These are phyloP conservation scores for Morone chrysops DNA, from an alignment of 2,113 vertebrate species.

Conservation along the genomic window DNA sequence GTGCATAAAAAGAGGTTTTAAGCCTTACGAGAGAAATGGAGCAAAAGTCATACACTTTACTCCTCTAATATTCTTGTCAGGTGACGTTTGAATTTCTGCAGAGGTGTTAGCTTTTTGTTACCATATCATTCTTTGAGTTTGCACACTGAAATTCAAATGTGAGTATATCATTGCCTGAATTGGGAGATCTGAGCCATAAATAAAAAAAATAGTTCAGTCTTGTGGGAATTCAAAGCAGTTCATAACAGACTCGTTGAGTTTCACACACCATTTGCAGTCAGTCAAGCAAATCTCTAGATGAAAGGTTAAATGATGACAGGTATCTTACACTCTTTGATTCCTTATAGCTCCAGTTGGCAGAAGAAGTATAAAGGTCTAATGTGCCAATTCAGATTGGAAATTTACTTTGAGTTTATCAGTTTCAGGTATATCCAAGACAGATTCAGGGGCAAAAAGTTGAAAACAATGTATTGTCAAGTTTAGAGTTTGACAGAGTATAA, in stretches of 20 bases:
- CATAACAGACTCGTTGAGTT: constrained; percentile 27
- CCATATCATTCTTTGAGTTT: constrained; percentile 16
- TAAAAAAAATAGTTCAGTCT: constrained; percentile 8
- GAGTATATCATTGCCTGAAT: constrained; percentile 17
- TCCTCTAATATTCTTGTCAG: constrained; percentile 12
- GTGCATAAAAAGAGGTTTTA: background rate
- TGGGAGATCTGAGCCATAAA: constrained; percentile 23
- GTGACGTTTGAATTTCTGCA: constrained; percentile 12
- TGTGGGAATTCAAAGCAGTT: constrained; percentile 33
- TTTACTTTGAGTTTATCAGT: constrained; percentile 28
- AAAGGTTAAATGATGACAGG: constrained; percentile 58
- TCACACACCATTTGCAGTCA: constrained; percentile 53
- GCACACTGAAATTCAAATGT: constrained; percentile 35
- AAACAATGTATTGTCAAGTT: constrained; percentile 9
- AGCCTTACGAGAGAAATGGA: constrained; percentile 6
- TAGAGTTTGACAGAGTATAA: background rate
- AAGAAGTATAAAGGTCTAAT: background rate
- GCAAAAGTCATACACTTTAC: background rate
- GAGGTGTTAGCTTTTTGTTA: background rate
- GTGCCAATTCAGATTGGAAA: constrained; percentile 24
- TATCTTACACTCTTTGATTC: constrained; percentile 34
- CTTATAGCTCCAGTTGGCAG: constrained; percentile 12
- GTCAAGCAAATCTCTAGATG: constrained; percentile 50
- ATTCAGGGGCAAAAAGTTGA: background rate
- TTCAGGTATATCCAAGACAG: background rate